Percentiles rank a stretch among this genome's conserved stretches.
phyloP scores from a whole-genome alignment of 2,113 vertebrate genomes.

The Neomonachus schauinslandi region DNA sequence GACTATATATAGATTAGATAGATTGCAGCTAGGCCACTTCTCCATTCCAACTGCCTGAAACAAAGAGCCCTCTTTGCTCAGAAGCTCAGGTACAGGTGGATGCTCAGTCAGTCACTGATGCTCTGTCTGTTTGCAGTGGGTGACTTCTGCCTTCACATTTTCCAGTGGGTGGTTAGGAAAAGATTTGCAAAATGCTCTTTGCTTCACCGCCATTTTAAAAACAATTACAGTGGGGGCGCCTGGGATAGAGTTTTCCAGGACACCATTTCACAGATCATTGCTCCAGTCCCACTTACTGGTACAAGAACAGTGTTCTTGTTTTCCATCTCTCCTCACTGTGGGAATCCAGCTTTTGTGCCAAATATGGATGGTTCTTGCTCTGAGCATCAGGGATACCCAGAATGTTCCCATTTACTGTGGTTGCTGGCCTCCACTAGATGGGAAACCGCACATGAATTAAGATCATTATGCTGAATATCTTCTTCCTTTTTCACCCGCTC shows the following conservation, averaged over 20 bases:
- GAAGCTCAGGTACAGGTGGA: background rate
- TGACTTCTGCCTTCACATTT: conserved; percentile 16
- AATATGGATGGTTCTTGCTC: background rate
- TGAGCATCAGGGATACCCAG: background rate
- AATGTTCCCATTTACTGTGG: conserved; percentile 47
- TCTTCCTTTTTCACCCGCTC: background rate
- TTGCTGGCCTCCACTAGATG: background rate
- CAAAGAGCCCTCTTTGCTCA: background rate
- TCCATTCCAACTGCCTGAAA: background rate
- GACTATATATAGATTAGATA: background rate
- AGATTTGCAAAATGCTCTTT: conserved; percentile 58
- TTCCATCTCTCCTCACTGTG: conserved; percentile 45
- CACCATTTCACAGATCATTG: conserved; percentile 51
- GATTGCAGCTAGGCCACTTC: background rate
- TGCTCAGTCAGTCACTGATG: background rate
- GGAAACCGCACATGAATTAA: conserved; percentile 29
- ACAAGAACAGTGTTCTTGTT: conserved; percentile 28
- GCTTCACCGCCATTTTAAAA: conserved; percentile 57
- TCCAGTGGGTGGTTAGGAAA: conserved; percentile 45
- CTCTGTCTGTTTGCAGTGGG: background rate
- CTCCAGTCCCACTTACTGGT: conserved; percentile 55
- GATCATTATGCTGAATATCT: background rate
- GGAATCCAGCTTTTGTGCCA: conserved; percentile 45
- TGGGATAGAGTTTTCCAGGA: conserved; percentile 58
- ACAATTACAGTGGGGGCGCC: background rate